Conservation (phyloP, 2,113 vertebrate genomes). For the Verasper variegatus region DNA sequence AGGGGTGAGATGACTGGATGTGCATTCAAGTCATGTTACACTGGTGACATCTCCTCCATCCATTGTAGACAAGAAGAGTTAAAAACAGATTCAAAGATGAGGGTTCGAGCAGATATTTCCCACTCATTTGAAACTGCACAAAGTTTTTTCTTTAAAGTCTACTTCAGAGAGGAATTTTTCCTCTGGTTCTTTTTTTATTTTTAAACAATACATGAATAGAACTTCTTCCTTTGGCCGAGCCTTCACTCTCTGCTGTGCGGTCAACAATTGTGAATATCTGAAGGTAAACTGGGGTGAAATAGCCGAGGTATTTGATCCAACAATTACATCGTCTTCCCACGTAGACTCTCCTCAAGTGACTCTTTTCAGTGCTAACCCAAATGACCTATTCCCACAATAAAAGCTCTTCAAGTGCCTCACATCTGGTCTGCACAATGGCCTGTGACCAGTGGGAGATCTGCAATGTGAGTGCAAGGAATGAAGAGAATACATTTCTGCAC, state of each 20-base stretch:
- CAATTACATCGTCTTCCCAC: slow-evolving; percentile 31
- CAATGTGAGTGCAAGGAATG: neutral
- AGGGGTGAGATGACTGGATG: no score
- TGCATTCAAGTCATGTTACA: no score
- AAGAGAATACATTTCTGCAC: neutral
- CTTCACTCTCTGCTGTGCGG: neutral
- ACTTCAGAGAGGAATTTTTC: neutral
- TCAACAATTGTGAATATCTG: slow-evolving; percentile 19
- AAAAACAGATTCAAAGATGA: no score
- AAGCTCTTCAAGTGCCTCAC: slow-evolving; percentile 29
- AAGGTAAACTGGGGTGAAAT: slow-evolving; percentile 19
- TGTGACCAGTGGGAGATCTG: neutral
- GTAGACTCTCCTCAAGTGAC: slow-evolving; percentile 27
- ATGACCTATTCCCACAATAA: slow-evolving; percentile 19
- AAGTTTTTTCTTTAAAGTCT: no score
- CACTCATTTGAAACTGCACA: neutral
- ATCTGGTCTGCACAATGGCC: slow-evolving; percentile 34
- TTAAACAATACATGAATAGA: neutral
- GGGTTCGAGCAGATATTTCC: no score
- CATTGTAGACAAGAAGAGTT: no score
- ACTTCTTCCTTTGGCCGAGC: neutral
- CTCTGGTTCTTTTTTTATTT: neutral
- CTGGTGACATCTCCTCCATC: no score
- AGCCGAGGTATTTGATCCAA: slow-evolving; percentile 32
- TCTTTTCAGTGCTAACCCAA: slow-evolving; percentile 39